phyloP scores from a whole-genome alignment of 2,888 invertebrate species.

The Brachycybe producta region DNA sequence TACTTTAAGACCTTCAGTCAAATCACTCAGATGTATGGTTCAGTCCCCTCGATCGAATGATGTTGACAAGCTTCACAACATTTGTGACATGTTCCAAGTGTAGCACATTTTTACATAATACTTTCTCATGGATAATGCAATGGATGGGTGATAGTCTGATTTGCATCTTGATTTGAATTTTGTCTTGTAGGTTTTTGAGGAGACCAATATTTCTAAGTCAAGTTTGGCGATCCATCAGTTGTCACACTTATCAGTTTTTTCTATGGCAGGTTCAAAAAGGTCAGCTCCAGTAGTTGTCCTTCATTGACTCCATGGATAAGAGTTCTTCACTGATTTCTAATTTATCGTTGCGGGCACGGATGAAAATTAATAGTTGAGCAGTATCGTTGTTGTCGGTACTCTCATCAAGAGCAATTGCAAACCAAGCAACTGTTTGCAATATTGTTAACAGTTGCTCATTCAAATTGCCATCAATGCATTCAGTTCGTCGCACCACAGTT shows the following conservation, averaged over 20 bases:
- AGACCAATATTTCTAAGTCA: background rate
- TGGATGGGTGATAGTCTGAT: background rate
- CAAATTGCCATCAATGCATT: too few relatives aligned
- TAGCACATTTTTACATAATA: background rate
- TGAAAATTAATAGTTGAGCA: slow-evolving; percentile 20
- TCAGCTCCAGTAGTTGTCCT: slow-evolving; percentile 18
- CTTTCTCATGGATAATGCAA: slow-evolving; percentile 6
- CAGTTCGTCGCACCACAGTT: too few relatives aligned
- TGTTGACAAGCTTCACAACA: background rate
- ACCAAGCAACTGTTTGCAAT: too few relatives aligned
- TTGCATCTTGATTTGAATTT: too few relatives aligned
- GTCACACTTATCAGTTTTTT: background rate
- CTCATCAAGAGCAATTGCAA: slow-evolving; percentile 22
- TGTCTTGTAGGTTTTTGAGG: too few relatives aligned
- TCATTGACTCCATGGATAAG: background rate
- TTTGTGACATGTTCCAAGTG: background rate
- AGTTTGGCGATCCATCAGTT: background rate
- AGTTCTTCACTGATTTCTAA: slow-evolving; percentile 20
- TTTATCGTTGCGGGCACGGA: slow-evolving; percentile 18
- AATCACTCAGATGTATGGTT: too few relatives aligned
- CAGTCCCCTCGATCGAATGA: background rate
- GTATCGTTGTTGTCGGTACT: slow-evolving; percentile 19
- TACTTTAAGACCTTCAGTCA: too few relatives aligned
- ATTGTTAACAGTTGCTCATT: too few relatives aligned
- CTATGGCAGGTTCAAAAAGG: background rate